Conservation (phyloP, 2,888 invertebrate species). For the Pterobdella sp. region DNA sequence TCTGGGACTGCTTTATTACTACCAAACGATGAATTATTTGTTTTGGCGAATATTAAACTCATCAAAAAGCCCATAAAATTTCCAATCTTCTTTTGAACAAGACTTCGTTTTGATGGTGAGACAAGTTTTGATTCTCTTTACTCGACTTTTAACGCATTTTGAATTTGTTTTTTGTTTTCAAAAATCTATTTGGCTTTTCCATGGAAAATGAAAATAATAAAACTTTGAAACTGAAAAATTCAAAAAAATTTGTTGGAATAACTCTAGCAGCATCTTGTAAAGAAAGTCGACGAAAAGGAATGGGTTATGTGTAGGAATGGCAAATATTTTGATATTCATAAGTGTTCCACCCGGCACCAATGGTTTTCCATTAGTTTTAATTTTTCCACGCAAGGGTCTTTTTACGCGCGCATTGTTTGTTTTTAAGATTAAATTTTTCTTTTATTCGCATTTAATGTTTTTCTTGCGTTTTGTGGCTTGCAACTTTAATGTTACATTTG, state of each 20-base stretch:
- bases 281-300: not conserved
- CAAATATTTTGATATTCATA: not conserved
- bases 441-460: not conserved
- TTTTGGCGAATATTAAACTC: no score
- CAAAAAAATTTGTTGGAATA: not conserved
- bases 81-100: no score
- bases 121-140: no score
- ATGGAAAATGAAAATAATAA: not conserved
- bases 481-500: not conserved
- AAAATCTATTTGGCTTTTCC: no score
- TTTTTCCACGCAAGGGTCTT: not conserved
- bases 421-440: slow-evolving; percentile 1
- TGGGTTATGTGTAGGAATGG: not conserved
- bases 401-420: not conserved
- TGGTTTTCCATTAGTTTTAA: slow-evolving; percentile 7
- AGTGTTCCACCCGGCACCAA: slow-evolving; percentile 11
- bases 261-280: not conserved
- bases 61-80: no score
- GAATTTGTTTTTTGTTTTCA: no score
- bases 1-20: no score
- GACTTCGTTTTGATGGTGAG: no score
- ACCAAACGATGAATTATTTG: no score
- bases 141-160: no score
- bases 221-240: not conserved
- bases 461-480: not conserved